Evolutionary conservation across 2,888 invertebrate genomes (phyloP), one percentile per base, ranked within the genome.

Genomic region (Agrypnus murinus): DNA sequence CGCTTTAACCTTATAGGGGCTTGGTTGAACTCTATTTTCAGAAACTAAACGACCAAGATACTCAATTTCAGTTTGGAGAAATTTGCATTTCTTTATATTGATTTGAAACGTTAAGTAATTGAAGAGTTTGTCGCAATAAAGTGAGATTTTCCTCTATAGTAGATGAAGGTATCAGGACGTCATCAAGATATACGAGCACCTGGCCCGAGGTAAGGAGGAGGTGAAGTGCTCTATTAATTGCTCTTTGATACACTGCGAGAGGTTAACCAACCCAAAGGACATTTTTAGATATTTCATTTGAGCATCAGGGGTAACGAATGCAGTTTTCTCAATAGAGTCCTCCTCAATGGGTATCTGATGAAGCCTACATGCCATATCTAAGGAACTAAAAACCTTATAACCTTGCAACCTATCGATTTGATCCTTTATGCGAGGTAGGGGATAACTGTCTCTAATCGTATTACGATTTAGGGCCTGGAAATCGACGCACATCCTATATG

Each of bases 71-170:
- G 12, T 57, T 50, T 65, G 63, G 0, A 74, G 50, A 58, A 71
- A 75, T 4, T 60, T 62, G 34, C 72, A 73, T 66, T 75, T 75
- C 1, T 14, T 34, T 3, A 69, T 8, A 19, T 74, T 75, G 1
- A 1, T 19, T 25, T 15, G 10, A 10, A 12, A 25, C 2, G 4
- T 7, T 38, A n/a, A 31, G 12, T 15, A n/a, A 8, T 8, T 25
- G 17, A 9, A 64, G 15, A 4, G 64, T 53, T 2, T 19, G 14
- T 32, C n/a, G n/a, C n/a, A n/a, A n/a, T n/a, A n/a, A n/a, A n/a
- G n/a, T n/a, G n/a, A n/a, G n/a, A n/a, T n/a, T n/a, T n/a, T n/a
- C n/a, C n/a, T n/a, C n/a, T n/a, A n/a, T n/a, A n/a, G n/a, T n/a
- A n/a, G n/a, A n/a, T n/a, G n/a, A n/a, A n/a, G n/a, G n/a, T n/a